These are phyloP conservation scores for Blennius ocellaris DNA, from an alignment of 2,113 vertebrate species.

Conservation along the genomic window DNA sequence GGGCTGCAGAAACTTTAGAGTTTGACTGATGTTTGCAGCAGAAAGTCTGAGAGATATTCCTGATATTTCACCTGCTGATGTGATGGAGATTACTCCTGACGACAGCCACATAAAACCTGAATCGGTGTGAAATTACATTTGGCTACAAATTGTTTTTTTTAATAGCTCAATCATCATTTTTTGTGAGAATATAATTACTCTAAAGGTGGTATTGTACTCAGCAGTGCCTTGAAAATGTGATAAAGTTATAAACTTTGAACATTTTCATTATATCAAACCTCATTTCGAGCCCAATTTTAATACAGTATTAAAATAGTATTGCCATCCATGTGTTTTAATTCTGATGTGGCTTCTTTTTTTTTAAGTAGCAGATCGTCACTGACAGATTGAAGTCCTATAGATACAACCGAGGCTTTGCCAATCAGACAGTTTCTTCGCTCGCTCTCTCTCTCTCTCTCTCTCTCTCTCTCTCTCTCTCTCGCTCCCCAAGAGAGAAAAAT, in stretches of 20 bases:
- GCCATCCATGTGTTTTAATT: too few relatives aligned
- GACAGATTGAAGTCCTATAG: too few relatives aligned
- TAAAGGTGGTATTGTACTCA: background rate
- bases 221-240: background rate
- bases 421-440: too few relatives aligned
- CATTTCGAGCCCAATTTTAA: too few relatives aligned
- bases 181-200: background rate
- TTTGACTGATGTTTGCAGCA: conserved; percentile 47
- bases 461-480: too few relatives aligned
- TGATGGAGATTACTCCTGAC: conserved; percentile 45
- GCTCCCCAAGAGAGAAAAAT: too few relatives aligned
- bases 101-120: background rate
- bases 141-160: background rate
- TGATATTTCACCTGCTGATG: conserved; percentile 15
- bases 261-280: too few relatives aligned
- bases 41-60: background rate
- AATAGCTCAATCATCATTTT: background rate
- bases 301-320: too few relatives aligned
- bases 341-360: too few relatives aligned
- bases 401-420: too few relatives aligned
- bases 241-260: background rate
- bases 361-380: too few relatives aligned
- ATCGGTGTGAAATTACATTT: background rate
- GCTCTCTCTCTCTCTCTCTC: too few relatives aligned
- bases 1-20: conserved; percentile 27